Percentiles rank a stretch among this genome's conserved stretches.
These are phyloP conservation scores for Andrena camellia DNA, from an alignment of 2,888 invertebrate genomes.

Conservation along the genomic window DNA sequence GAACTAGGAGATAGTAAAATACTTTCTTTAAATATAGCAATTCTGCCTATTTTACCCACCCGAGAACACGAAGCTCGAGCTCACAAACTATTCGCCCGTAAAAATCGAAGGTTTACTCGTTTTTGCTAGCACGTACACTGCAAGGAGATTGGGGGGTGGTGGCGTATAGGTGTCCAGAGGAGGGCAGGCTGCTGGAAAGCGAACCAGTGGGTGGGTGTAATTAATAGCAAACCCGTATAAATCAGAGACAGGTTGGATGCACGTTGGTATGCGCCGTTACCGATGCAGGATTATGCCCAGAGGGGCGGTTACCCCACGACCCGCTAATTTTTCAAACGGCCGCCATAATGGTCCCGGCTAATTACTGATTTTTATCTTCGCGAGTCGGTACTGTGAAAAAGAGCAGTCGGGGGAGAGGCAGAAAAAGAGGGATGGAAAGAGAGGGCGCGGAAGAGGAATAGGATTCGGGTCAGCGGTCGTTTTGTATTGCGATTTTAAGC, in stretches of 20 bases:
- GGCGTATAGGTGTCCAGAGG: conserved; percentile 11
- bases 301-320: conserved; percentile 83
- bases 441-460: conserved; percentile 49
- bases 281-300: conserved; percentile 82
- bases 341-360: conserved; percentile 84
- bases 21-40: too few relatives aligned
- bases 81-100: background rate
- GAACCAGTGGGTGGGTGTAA: conserved; percentile 73
- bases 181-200: conserved; percentile 48
- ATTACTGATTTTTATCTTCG: conserved; percentile 85
- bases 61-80: too few relatives aligned
- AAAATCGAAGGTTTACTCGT: background rate
- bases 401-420: conserved; percentile 31
- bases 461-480: conserved; percentile 61
- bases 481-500: conserved; percentile 54
- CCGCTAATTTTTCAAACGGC: conserved; percentile 85
- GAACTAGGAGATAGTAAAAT: too few relatives aligned
- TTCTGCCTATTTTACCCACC: too few relatives aligned
- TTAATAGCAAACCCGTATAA: conserved; percentile 85
- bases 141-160: conserved; percentile 13
- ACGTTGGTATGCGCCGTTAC: conserved; percentile 77
- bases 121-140: conserved; percentile 15
- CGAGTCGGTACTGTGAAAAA: conserved; percentile 71
- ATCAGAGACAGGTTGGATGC: conserved; percentile 83
- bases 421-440: conserved; percentile 12